These are phyloP conservation scores for Clarias macrocephalus DNA, from an alignment of 2,113 vertebrate genomes.

Conservation along the genomic window DNA sequence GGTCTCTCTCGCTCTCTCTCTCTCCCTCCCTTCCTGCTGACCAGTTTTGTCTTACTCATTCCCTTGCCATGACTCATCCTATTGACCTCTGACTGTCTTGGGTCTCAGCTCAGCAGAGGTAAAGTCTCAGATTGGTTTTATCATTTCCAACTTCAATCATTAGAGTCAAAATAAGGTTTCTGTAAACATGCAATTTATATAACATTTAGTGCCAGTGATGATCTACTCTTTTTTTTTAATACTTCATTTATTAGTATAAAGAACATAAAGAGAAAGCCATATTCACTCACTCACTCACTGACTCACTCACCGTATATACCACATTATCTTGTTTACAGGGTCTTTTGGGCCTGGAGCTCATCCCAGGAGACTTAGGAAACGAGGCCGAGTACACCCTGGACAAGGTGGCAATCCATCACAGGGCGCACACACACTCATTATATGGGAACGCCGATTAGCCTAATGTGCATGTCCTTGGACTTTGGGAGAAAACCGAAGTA, in stretches of 20 bases:
- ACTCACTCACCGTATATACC: no score
- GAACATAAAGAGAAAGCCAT: not conserved
- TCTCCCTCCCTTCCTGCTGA: not conserved
- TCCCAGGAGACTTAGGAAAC: no score
- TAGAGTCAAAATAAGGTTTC: not conserved
- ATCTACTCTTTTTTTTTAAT: not conserved
- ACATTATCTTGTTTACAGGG: no score
- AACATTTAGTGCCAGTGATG: not conserved
- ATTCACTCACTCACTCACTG: not conserved
- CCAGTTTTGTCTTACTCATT: not conserved
- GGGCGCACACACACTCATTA: no score
- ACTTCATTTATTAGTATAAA: not conserved
- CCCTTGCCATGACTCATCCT: not conserved
- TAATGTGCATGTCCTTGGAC: no score
- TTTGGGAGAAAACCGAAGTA: no score
- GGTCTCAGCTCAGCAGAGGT: not conserved
- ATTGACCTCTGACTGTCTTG: not conserved
- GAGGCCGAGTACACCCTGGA: no score
- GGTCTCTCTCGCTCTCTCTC: not conserved
- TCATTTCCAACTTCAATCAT: not conserved
- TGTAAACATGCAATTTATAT: not conserved
- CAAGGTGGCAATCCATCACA: no score
- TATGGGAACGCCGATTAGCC: no score
- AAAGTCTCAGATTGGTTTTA: not conserved
- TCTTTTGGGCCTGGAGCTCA: no score